A percentile compares a stretch with the other conserved stretches of the same genome.
These are phyloP conservation scores for Diabrotica undecimpunctata DNA, from an alignment of 1,140 invertebrate genomes.

Conservation along the genomic window DNA sequence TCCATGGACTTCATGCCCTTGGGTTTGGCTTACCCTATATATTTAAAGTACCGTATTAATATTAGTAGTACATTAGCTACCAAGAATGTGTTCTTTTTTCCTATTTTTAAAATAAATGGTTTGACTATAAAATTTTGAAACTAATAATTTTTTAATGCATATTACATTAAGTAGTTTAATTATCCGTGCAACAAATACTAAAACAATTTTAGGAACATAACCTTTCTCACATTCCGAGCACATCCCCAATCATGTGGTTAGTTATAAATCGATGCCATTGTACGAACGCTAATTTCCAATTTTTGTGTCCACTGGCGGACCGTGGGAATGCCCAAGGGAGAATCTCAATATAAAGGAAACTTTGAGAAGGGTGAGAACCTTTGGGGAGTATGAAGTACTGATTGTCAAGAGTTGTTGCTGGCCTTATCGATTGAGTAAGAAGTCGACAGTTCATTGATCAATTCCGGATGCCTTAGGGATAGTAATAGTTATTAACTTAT, in stretches of 20 bases:
- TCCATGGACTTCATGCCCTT: too few relatives aligned
- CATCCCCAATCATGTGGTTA: background rate
- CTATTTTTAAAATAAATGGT: too few relatives aligned
- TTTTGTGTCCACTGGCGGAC: background rate
- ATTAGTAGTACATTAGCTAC: too few relatives aligned
- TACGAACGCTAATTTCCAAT: background rate
- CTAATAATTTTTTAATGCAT: too few relatives aligned
- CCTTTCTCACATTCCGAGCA: too few relatives aligned
- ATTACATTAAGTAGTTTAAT: too few relatives aligned
- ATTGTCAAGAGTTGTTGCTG: slow-evolving; percentile 2
- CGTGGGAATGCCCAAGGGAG: background rate
- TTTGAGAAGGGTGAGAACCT: background rate
- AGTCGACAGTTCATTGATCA: slow-evolving; percentile 2
- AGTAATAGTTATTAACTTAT: background rate
- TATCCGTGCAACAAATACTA: too few relatives aligned
- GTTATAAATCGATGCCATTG: background rate
- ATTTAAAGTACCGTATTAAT: too few relatives aligned
- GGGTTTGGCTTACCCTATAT: too few relatives aligned
- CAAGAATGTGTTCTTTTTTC: too few relatives aligned
- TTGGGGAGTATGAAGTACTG: background rate
- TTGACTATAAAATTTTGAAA: too few relatives aligned
- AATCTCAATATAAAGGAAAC: slow-evolving; percentile 3
- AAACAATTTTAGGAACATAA: too few relatives aligned
- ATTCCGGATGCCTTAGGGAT: background rate
- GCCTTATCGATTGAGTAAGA: background rate